These are phyloP conservation scores for Antechinus flavipes DNA, from an alignment of 2,113 vertebrate genomes.

Conservation along the genomic window DNA sequence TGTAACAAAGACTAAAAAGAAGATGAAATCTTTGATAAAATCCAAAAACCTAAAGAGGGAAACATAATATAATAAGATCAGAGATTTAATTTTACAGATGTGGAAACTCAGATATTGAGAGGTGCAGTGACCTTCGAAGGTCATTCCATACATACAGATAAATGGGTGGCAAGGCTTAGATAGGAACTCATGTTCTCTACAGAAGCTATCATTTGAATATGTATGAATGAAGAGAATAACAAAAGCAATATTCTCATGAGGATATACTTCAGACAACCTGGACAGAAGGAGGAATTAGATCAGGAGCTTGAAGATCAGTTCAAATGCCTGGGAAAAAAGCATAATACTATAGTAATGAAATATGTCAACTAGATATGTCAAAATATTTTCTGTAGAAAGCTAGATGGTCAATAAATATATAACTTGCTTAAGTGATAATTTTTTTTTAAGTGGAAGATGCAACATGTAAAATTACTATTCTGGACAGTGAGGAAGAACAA, in stretches of 20 bases:
- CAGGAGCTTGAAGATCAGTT: not conserved
- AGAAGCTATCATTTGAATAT: not conserved
- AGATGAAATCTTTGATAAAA: not conserved
- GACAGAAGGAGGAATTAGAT: not conserved
- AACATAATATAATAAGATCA: not conserved
- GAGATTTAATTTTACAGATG: not conserved
- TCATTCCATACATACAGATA: not conserved
- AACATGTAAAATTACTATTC: not conserved
- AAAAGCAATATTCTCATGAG: not conserved
- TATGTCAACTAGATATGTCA: not conserved
- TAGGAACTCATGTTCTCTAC: not conserved
- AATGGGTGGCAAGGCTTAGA: not conserved
- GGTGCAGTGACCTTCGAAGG: not conserved
- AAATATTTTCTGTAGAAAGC: not conserved
- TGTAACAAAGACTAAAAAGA: not conserved
- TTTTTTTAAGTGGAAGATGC: not conserved
- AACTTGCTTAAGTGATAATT: not conserved
- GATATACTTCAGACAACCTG: not conserved
- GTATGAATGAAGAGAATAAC: not conserved
- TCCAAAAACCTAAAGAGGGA: not conserved
- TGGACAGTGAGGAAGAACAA: not conserved
- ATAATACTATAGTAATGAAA: not conserved
- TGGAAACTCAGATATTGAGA: not conserved
- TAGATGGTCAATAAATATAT: not conserved
- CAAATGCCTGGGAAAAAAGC: not conserved